phyloP scores from a whole-genome alignment of 2,113 vertebrate genomes.

The Varanus salvator region DNA sequence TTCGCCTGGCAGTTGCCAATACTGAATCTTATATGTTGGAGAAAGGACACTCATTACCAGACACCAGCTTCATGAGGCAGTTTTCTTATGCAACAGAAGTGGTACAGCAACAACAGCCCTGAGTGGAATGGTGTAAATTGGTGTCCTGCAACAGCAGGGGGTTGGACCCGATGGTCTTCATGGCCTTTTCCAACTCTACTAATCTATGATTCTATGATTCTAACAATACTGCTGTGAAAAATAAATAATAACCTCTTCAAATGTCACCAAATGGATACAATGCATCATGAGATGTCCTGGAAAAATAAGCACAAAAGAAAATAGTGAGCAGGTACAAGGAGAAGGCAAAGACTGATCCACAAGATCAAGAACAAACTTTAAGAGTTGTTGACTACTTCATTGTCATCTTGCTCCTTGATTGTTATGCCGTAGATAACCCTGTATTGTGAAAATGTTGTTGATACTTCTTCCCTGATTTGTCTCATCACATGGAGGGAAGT shows the following conservation, averaged over 20 bases:
- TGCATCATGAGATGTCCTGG: background rate
- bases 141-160: too few species aligned
- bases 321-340: too few species aligned
- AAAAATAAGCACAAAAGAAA: background rate
- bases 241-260: too few species aligned
- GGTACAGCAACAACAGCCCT: background rate
- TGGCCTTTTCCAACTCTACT: too few species aligned
- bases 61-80: background rate
- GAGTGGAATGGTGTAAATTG: too few species aligned
- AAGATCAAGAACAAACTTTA: background rate
- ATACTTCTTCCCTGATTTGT: background rate
- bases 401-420: background rate
- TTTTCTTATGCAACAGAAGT: background rate
- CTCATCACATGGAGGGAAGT: background rate
- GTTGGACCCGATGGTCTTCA: too few species aligned
- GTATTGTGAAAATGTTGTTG: background rate
- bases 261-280: background rate
- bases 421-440: background rate
- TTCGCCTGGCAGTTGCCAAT: background rate
- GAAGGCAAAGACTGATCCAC: background rate
- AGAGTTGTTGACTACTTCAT: background rate
- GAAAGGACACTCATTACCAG: background rate
- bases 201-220: too few species aligned
- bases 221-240: too few species aligned
- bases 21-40: background rate